These are phyloP conservation scores for Craniophora ligustri DNA, from an alignment of 2,888 invertebrate genomes.

Conservation along the genomic window DNA sequence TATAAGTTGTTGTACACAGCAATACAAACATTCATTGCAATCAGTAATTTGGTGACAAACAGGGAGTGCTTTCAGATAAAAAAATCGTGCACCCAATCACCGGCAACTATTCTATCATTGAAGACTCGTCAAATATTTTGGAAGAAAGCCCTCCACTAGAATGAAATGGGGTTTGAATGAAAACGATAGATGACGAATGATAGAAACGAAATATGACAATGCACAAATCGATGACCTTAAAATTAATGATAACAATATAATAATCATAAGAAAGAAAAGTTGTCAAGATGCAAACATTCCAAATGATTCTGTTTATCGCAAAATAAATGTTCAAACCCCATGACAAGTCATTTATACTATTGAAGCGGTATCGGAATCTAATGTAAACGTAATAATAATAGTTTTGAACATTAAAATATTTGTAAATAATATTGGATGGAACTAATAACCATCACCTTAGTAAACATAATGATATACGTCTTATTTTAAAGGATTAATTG, in stretches of 20 bases:
- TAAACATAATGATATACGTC: conserved; percentile 32
- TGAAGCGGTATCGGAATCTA: conserved; percentile 74
- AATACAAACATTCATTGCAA: conserved; percentile 76
- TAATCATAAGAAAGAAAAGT: conserved; percentile 80
- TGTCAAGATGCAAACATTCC: conserved; percentile 89
- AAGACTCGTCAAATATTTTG: conserved; percentile 54
- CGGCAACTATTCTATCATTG: conserved; percentile 62
- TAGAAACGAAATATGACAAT: conserved; percentile 72
- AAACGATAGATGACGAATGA: conserved; percentile 70
- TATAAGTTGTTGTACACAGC: conserved; percentile 34
- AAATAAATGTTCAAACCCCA: conserved; percentile 88
- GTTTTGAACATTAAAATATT: conserved; percentile 48
- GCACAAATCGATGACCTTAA: conserved; percentile 75
- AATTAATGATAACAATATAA: conserved; percentile 66
- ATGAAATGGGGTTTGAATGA: conserved; percentile 89
- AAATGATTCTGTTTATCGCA: conserved; percentile 78
- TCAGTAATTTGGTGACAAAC: conserved; percentile 69
- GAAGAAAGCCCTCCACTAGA: conserved; percentile 83
- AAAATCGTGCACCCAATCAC: conserved; percentile 87
- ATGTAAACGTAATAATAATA: conserved; percentile 57
- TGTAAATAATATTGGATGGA: conserved; percentile 51
- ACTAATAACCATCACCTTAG: conserved; percentile 70
- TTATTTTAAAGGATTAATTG: conserved; percentile 32
- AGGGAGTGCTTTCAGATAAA: conserved; percentile 84
- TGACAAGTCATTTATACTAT: conserved; percentile 76